Evolutionary conservation across 1,140 invertebrate genomes (phyloP).

Genomic region (Zaprionus inermis): DNA sequence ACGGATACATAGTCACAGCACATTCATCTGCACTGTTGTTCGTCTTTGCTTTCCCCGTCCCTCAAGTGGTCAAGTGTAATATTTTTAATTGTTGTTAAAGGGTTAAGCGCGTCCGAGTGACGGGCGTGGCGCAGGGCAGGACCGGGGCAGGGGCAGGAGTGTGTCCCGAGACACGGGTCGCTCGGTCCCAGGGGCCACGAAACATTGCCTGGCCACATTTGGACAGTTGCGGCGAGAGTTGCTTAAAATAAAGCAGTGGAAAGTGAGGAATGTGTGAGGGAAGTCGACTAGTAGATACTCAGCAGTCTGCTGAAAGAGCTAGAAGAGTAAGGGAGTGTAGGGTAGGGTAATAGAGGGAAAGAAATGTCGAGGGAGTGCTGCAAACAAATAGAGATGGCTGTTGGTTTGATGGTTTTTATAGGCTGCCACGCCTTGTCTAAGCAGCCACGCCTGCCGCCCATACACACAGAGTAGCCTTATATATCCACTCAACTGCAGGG

Average conservation of each 20-base stretch:
- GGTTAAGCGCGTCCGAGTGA: constrained; percentile 57
- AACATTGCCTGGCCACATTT: constrained; percentile 49
- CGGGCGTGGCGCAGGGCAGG: not conserved
- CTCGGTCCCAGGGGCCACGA: constrained; percentile 25
- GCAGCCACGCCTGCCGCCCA: no score
- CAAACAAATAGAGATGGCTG: not conserved
- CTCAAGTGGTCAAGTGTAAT: constrained; percentile 53
- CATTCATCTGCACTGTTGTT: constrained; percentile 14
- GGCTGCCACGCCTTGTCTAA: no score
- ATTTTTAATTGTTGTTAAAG: constrained; percentile 82
- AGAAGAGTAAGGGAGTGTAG: not conserved
- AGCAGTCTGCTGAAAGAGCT: not conserved
- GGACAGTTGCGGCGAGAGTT: constrained; percentile 38
- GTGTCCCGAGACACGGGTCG: not conserved
- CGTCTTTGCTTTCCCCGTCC: constrained; percentile 24
- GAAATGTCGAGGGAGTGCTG: not conserved
- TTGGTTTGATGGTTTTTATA: no score
- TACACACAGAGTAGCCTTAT: not conserved
- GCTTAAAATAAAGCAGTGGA: constrained; percentile 6
- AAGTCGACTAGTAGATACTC: not conserved
- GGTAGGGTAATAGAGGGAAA: not conserved
- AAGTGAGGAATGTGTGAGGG: not conserved
- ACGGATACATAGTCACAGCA: constrained; percentile 5
- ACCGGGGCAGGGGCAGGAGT: not conserved
- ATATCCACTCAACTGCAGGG: not conserved